Base-by-base conservation (phyloP, 2,888 invertebrate genomes). In the Tridacna crocea region DNA sequence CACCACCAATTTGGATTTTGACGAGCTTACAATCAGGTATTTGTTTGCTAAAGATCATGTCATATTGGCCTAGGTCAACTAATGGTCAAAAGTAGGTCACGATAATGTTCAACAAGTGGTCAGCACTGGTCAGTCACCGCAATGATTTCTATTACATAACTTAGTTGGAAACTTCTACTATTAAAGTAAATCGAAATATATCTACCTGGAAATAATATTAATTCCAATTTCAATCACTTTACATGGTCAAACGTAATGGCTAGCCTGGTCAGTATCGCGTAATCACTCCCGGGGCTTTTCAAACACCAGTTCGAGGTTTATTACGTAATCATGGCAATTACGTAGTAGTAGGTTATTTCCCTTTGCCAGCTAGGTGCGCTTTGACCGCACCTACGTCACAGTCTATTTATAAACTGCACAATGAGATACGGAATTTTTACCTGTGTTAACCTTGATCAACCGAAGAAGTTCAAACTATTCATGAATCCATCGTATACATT, bases 31-130 rank as follows among this genome's bases (percentile, higher is more conserved):
- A 51, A 70, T 70, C 70, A 51, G 22, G n/a, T 70, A 70, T 70
- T 82, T 82, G 82, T 75, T 75, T 78, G 68, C 75, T 63, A 70
- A 65, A 78, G 75, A 76, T 72, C 78, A 75, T 80, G 85, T 82
- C 85, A 83, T 55, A 72, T 55, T 83, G 83, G 80, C 85, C 85
- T 81, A 80, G 85, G 85, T 85, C 85, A 83, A 83, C 75, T 75
- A 80, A 83, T 83, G 85, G 85, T 85, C 85, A 83, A 66, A 85
- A 83, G 68, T 85, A 85, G 85, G 85, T 85, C 85, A 81, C 66
- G 72, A 27, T 73, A 68, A 78, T 80, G 80, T 79, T 81, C 80
- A 83, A 81, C 85, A 85, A 83, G 83, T 85, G 85, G 85, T 77
- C 85, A 81, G 55, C 48, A 12, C 22, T 70, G 70, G 70, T 70